A percentile compares a stretch with the other conserved stretches of the same genome.
Evolutionary conservation across 2,888 invertebrate species (phyloP).

Genomic region (Reticulitermes lucifugus): DNA sequence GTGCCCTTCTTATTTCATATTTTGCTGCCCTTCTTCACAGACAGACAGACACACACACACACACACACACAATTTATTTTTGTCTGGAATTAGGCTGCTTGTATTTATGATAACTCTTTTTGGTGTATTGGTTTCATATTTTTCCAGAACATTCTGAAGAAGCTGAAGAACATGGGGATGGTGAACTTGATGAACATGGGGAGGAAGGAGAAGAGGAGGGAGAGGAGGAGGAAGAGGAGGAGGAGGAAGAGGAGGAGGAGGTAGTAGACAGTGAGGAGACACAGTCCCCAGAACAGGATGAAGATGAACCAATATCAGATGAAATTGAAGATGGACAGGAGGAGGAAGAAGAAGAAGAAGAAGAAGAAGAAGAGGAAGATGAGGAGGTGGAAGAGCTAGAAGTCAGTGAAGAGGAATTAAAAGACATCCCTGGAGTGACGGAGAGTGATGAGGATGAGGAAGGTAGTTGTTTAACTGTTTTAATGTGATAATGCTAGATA

Average conservation of each 20-base stretch:
- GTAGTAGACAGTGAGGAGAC: not conserved
- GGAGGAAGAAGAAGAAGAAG: conserved; percentile 54
- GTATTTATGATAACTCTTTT: too few relatives aligned
- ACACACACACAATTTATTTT: too few relatives aligned
- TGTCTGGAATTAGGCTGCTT: too few relatives aligned
- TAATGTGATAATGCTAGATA: too few relatives aligned
- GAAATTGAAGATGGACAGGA: conserved; percentile 53
- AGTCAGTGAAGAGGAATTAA: conserved; percentile 52
- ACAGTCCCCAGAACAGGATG: conserved; percentile 20
- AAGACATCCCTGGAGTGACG: conserved; percentile 17
- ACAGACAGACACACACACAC: too few relatives aligned
- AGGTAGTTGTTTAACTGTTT: not conserved
- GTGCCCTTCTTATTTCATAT: too few relatives aligned
- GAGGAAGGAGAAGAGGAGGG: conserved; percentile 54
- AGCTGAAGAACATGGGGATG: conserved; percentile 61
- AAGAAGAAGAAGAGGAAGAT: conserved; percentile 52
- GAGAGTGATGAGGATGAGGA: conserved; percentile 57
- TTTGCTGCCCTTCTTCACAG: too few relatives aligned
- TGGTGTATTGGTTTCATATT: too few relatives aligned
- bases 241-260: conserved; percentile 23
- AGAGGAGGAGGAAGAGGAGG: conserved; percentile 24
- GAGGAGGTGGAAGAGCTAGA: conserved; percentile 57
- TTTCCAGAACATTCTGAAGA: conserved; percentile 52
- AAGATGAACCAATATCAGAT: conserved; percentile 55
- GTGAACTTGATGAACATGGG: conserved; percentile 58